Evolutionary conservation across 2,888 invertebrate genomes (phyloP).

Genomic region (Cactoblastis cactorum): DNA sequence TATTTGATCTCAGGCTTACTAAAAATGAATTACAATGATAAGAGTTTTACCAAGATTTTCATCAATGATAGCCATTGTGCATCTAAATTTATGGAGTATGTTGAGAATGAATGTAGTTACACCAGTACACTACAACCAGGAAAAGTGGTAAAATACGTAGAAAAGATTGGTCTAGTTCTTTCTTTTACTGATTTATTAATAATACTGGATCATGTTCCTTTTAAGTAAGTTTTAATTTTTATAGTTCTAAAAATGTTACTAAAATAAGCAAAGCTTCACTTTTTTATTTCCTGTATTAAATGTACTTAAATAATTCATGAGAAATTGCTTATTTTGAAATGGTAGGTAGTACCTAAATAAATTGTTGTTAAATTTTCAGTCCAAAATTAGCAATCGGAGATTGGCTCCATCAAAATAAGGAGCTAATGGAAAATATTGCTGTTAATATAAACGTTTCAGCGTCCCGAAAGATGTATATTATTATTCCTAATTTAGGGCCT

Average conservation of each 20-base stretch:
- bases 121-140: conserved; percentile 40
- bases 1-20: conserved; percentile 56
- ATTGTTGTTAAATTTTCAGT: conserved; percentile 34
- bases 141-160: conserved; percentile 56
- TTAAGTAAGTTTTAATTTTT: conserved; percentile 41
- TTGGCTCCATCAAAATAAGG: conserved; percentile 54
- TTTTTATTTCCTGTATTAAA: too few relatives aligned
- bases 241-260: too few relatives aligned
- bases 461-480: conserved; percentile 61
- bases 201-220: conserved; percentile 66
- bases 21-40: conserved; percentile 36
- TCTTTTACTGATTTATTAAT: conserved; percentile 73
- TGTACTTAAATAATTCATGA: too few relatives aligned
- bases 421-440: conserved; percentile 60
- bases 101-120: conserved; percentile 57
- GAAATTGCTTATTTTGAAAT: neutral
- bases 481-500: conserved; percentile 77
- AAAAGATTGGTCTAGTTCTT: conserved; percentile 66
- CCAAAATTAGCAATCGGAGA: conserved; percentile 46
- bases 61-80: conserved; percentile 48
- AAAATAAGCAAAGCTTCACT: too few relatives aligned
- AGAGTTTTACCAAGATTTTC: conserved; percentile 51
- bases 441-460: conserved; percentile 71
- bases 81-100: conserved; percentile 41
- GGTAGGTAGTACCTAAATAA: neutral